Evolutionary conservation across 1,140 invertebrate genomes (phyloP).

Genomic region (Cephus cinctus): DNA sequence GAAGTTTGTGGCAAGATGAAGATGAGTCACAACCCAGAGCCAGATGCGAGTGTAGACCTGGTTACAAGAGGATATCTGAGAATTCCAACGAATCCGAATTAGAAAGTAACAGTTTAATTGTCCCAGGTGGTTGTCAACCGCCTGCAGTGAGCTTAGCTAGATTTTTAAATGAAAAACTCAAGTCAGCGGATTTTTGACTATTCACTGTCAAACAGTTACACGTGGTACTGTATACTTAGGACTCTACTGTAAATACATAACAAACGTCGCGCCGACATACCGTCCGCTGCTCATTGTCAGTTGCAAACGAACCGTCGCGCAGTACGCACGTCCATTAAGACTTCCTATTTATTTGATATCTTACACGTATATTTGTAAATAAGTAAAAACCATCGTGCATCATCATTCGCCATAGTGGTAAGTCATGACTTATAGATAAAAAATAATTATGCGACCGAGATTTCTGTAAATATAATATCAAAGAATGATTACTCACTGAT

Average conservation of each 20-base stretch:
- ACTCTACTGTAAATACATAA: too few species aligned
- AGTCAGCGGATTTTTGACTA: constrained; percentile 21
- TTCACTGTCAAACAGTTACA: too few species aligned
- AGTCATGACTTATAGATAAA: too few species aligned
- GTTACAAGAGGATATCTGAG: constrained; percentile 55
- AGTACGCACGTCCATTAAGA: background rate
- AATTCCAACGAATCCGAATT: constrained; percentile 25
- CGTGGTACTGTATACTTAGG: too few species aligned
- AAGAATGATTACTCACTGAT: constrained; percentile 48
- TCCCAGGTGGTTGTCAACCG: constrained; percentile 47
- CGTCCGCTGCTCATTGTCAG: too few species aligned
- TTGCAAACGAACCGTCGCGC: too few species aligned
- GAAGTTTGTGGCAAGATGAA: constrained; percentile 34
- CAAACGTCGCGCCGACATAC: too few species aligned
- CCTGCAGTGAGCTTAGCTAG: constrained; percentile 53
- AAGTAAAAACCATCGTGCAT: too few species aligned
- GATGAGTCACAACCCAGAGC: constrained; percentile 46
- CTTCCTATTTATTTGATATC: constrained; percentile 6
- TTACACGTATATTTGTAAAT: background rate
- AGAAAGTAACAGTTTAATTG: constrained; percentile 38
- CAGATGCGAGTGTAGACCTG: constrained; percentile 71
- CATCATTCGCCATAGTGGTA: too few species aligned
- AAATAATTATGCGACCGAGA: too few species aligned
- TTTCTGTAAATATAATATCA: too few species aligned
- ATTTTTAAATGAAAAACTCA: constrained; percentile 50